A percentile compares a stretch with the other conserved stretches of the same genome.
These are phyloP conservation scores for Taxidea taxus DNA, from an alignment of 2,113 vertebrate species.

Conservation along the genomic window DNA sequence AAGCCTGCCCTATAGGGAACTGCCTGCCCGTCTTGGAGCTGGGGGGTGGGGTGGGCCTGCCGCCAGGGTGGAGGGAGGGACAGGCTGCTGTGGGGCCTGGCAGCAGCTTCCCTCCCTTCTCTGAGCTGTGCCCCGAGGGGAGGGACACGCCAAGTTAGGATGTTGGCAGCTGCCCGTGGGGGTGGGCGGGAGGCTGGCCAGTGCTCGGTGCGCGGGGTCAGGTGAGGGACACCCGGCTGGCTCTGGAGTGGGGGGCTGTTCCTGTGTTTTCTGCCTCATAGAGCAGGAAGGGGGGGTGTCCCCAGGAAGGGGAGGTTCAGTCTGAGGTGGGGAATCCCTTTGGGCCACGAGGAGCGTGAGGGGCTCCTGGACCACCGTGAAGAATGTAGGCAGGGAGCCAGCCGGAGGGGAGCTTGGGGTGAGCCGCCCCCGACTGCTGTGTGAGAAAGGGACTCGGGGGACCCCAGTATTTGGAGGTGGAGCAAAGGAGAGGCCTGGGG, in stretches of 20 bases:
- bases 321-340: background rate
- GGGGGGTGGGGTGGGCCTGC: rapidly evolving
- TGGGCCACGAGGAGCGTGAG: too few species aligned
- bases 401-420: rapidly evolving
- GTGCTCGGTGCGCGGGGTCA: background rate
- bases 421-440: background rate
- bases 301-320: background rate
- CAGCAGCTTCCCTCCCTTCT: too few species aligned
- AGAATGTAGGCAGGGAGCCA: background rate
- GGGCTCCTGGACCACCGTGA: background rate
- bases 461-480: rapidly evolving
- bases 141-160: background rate
- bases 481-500: background rate
- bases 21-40: background rate
- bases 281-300: background rate
- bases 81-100: too few species aligned
- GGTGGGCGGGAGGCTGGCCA: background rate
- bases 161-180: background rate
- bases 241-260: background rate
- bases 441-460: rapidly evolving
- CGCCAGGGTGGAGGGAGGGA: too few species aligned
- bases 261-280: background rate
- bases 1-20: background rate
- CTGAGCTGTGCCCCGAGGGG: background rate
- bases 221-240: background rate